These are phyloP conservation scores for Gavia stellata DNA, from an alignment of 2,113 vertebrate species.

Conservation along the genomic window DNA sequence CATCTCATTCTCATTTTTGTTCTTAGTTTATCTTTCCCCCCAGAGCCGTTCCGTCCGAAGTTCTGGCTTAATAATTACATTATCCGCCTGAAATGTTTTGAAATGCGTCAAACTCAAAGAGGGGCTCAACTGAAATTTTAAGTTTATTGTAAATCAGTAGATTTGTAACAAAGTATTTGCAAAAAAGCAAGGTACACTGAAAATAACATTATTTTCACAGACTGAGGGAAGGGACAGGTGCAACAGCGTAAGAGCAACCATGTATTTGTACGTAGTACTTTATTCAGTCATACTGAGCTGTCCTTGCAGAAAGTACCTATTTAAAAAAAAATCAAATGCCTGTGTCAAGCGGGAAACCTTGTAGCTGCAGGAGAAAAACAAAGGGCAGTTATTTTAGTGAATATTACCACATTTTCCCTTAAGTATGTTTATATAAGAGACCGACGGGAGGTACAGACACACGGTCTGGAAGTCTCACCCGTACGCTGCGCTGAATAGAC, in stretches of 20 bases:
- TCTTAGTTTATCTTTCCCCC: not conserved
- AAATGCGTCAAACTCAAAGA: not conserved
- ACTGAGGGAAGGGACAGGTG: too few relatives aligned
- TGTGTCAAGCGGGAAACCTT: not conserved
- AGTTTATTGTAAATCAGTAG: not conserved
- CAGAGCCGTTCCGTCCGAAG: not conserved
- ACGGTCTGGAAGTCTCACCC: rapidly evolving
- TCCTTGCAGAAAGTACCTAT: not conserved
- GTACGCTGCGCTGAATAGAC: rapidly evolving
- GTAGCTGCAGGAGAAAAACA: not conserved
- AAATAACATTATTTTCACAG: not conserved
- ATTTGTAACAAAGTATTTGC: not conserved
- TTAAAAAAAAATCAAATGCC: not conserved
- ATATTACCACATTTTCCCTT: rapidly evolving
- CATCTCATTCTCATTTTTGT: rapidly evolving
- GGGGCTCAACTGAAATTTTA: not conserved
- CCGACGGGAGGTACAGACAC: rapidly evolving
- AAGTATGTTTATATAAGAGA: rapidly evolving
- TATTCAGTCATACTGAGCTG: too few relatives aligned
- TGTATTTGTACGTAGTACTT: rapidly evolving
- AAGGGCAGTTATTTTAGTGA: too few relatives aligned
- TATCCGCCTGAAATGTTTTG: not conserved
- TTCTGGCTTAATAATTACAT: not conserved
- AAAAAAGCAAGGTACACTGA: too few relatives aligned
- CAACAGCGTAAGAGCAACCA: rapidly evolving